These are phyloP conservation scores for Geophilus truncorum DNA, from an alignment of 2,888 invertebrate genomes.

Conservation along the genomic window DNA sequence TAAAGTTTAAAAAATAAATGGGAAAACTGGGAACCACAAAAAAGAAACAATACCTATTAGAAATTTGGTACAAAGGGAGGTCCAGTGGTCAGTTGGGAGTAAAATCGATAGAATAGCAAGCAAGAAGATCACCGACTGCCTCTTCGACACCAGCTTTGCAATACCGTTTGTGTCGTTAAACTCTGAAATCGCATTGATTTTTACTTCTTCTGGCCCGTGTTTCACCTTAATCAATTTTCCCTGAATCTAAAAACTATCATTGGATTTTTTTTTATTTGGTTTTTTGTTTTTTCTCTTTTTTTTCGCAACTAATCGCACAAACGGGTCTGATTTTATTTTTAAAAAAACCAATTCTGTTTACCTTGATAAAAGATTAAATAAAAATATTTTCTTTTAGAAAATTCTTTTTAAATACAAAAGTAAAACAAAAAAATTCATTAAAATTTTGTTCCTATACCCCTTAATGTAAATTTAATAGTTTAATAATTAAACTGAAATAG, in stretches of 20 bases:
- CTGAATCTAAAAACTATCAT: neutral
- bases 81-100: neutral
- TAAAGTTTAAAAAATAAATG: too few relatives aligned
- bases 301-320: too few relatives aligned
- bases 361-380: neutral
- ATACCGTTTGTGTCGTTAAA: constrained; percentile 19
- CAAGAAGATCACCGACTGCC: neutral
- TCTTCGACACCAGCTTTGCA: neutral
- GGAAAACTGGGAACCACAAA: neutral
- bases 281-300: too few relatives aligned
- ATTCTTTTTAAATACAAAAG: too few relatives aligned
- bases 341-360: too few relatives aligned
- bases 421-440: too few relatives aligned
- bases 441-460: too few relatives aligned
- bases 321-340: too few relatives aligned
- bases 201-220: neutral
- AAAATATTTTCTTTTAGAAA: too few relatives aligned
- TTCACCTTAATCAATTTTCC: neutral
- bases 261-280: too few relatives aligned
- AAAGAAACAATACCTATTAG: neutral
- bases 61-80: neutral
- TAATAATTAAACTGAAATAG: too few relatives aligned
- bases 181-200: constrained; percentile 10
- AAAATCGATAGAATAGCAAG: constrained; percentile 1
- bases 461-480: too few relatives aligned